phyloP scores from a whole-genome alignment of 2,113 vertebrate genomes.

The Sceloporus undulatus region DNA sequence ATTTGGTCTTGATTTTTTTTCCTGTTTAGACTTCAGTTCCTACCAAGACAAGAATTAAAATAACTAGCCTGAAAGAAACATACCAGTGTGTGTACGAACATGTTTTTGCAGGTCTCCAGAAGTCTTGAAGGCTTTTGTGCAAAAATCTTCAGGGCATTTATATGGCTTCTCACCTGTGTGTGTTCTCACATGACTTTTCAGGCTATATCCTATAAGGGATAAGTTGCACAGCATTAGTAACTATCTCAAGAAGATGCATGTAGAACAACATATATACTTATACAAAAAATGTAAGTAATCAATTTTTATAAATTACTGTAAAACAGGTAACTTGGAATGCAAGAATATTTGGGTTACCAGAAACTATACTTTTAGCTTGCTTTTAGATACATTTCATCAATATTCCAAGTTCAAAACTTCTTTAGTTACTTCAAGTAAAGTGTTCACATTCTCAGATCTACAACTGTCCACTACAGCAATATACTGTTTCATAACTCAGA shows the following conservation, averaged over 20 bases:
- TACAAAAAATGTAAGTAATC: too few species aligned
- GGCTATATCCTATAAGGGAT: conserved; percentile 77
- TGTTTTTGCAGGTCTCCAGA: conserved; percentile 88
- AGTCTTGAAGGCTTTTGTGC: conserved; percentile 88
- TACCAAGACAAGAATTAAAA: not conserved
- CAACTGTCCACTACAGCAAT: not conserved
- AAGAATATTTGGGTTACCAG: not conserved
- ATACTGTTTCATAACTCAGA: not conserved
- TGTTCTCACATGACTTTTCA: conserved; percentile 84
- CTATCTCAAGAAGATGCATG: not conserved
- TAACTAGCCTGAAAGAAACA: conserved; percentile 16
- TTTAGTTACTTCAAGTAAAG: not conserved
- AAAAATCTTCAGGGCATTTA: conserved; percentile 86
- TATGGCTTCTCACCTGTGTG: conserved; percentile 88
- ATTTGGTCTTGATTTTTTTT: not conserved
- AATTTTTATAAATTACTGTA: too few species aligned
- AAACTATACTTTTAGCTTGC: not conserved
- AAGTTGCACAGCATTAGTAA: not conserved
- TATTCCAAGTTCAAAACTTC: fast-evolving
- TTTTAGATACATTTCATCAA: not conserved
- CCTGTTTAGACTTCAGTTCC: not conserved
- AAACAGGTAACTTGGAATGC: conserved; percentile 7
- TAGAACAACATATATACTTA: not conserved
- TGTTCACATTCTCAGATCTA: conserved; percentile 8
- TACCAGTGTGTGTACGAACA: conserved; percentile 86